A percentile compares a stretch with the other conserved stretches of the same genome.
These are phyloP conservation scores for Corapipo altera DNA, from an alignment of 2,113 vertebrate species.

Conservation along the genomic window DNA sequence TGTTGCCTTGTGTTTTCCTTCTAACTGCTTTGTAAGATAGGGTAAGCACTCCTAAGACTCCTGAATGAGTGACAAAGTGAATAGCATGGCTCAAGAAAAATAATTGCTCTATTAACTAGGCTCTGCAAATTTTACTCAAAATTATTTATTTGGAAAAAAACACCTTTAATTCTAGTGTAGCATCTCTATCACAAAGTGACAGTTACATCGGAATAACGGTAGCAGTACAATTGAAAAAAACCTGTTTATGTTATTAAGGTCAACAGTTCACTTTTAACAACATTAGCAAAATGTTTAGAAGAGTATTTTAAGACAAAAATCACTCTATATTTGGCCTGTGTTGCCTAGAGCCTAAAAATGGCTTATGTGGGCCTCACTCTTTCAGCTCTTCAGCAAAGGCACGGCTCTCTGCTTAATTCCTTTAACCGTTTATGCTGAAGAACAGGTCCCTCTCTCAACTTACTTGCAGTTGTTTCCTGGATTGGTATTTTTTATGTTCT, in stretches of 20 bases:
- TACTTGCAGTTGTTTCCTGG: background rate
- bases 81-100: background rate
- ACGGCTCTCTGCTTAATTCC: background rate
- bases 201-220: background rate
- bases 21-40: background rate
- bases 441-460: background rate
- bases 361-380: background rate
- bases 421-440: background rate
- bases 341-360: background rate
- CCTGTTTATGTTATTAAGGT: background rate
- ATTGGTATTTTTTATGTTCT: fast-evolving
- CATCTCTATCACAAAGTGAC: background rate
- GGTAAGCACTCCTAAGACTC: background rate
- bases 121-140: background rate
- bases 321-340: background rate
- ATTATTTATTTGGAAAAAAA: background rate
- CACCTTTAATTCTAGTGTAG: background rate
- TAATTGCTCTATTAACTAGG: background rate
- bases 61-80: background rate
- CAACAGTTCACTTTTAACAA: background rate
- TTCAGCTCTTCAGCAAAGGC: background rate
- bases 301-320: background rate
- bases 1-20: background rate
- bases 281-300: background rate
- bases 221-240: background rate